A percentile compares a stretch with the other conserved stretches of the same genome.
Conservation (phyloP, 2,888 invertebrate species). For the Notocelia uddmanniana region DNA sequence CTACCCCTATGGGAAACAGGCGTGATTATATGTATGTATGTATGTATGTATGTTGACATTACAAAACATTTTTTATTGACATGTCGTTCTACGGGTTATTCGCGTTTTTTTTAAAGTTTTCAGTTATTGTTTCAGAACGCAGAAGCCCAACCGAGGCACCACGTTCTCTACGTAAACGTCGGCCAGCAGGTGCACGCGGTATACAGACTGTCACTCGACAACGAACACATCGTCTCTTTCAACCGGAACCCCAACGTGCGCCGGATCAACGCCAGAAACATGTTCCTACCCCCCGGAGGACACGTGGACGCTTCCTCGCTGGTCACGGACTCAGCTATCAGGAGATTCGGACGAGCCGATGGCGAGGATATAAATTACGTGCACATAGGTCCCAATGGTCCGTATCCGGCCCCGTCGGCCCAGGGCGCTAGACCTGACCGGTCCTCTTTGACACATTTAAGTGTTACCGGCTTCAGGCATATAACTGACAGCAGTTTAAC, state of each 20-base stretch:
- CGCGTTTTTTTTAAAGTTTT: too few relatives aligned
- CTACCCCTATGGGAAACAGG: too few relatives aligned
- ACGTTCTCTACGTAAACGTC: constrained; percentile 66
- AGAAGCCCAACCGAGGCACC: constrained; percentile 55
- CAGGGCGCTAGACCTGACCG: constrained; percentile 64
- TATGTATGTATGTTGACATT: too few relatives aligned
- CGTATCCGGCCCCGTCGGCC: constrained; percentile 46
- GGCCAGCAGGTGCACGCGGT: constrained; percentile 57
- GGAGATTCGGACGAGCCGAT: constrained; percentile 69
- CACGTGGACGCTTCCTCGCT: constrained; percentile 57
- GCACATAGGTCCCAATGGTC: constrained; percentile 60
- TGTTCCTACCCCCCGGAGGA: constrained; percentile 47
- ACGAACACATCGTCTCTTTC: constrained; percentile 19
- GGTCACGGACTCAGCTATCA: constrained; percentile 68
- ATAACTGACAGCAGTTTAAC: constrained; percentile 87
- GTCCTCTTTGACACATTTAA: constrained; percentile 80
- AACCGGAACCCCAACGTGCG: constrained; percentile 11
- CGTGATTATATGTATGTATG: too few relatives aligned
- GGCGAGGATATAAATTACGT: constrained; percentile 67
- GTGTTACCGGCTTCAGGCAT: constrained; percentile 85
- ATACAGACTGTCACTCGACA: constrained; percentile 52
- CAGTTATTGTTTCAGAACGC: constrained; percentile 43
- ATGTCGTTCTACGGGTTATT: background rate
- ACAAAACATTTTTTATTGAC: too few relatives aligned
- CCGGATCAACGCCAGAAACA: constrained; percentile 44